A percentile compares a stretch with the other conserved stretches of the same genome.
Conservation (phyloP, 2,888 invertebrate species). For the Cerceris ruficornis region DNA sequence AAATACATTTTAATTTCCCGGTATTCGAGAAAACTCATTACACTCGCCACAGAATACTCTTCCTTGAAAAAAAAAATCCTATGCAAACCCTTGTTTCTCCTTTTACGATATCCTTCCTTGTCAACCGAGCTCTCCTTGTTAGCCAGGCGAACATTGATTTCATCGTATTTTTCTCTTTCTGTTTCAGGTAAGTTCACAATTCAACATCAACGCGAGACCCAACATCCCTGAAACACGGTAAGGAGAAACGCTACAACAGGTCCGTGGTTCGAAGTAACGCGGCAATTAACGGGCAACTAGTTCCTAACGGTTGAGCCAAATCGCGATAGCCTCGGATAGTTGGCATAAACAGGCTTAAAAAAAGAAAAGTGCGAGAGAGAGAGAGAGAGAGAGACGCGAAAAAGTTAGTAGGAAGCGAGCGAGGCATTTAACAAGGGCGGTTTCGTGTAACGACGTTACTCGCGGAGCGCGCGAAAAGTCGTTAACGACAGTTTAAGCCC, state of each 20-base stretch:
- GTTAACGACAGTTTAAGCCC: conserved; percentile 63
- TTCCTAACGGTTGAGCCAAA: conserved; percentile 32
- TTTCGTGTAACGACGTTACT: conserved; percentile 39
- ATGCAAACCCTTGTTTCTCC: not conserved
- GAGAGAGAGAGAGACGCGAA: not conserved
- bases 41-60: not conserved
- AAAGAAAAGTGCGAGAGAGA: conserved; percentile 5
- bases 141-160: conserved; percentile 8
- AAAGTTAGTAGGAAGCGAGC: conserved; percentile 42
- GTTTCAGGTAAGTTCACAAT: conserved; percentile 68
- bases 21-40: not conserved
- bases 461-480: conserved; percentile 54
- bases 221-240: conserved; percentile 11
- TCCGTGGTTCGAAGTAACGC: conserved; percentile 38
- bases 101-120: not conserved
- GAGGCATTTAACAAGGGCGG: conserved; percentile 37
- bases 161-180: conserved; percentile 57
- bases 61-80: not conserved
- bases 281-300: conserved; percentile 52
- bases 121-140: not conserved
- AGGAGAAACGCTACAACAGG: conserved; percentile 34
- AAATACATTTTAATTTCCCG: not conserved
- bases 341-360: conserved; percentile 40
- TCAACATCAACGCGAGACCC: conserved; percentile 29
- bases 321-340: conserved; percentile 33